phyloP scores from a whole-genome alignment of 1,140 invertebrate species.

The Sinonovacula constricta region DNA sequence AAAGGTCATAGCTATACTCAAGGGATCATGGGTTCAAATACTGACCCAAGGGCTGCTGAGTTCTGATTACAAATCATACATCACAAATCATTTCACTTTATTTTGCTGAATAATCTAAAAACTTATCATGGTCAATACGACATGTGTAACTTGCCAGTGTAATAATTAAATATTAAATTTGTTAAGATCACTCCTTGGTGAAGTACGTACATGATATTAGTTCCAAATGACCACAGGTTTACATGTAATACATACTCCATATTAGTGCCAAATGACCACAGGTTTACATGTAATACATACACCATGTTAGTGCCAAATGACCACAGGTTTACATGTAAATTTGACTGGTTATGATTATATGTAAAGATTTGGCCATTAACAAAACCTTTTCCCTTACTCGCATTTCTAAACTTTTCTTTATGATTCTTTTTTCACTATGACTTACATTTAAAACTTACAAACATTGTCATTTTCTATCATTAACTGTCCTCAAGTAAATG shows the following conservation, averaged over 20 bases:
- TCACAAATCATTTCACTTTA: background rate
- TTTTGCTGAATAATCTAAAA: background rate
- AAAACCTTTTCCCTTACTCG: background rate
- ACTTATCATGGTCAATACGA: background rate
- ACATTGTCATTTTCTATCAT: background rate
- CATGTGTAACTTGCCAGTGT: background rate
- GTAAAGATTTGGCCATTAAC: background rate
- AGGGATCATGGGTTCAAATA: no score
- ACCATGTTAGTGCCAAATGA: no score
- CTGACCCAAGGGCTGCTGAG: background rate
- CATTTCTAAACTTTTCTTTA: background rate
- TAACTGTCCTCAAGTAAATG: background rate
- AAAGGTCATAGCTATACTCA: no score
- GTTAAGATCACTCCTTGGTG: no score
- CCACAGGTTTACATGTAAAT: no score
- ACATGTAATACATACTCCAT: no score
- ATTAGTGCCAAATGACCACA: no score
- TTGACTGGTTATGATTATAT: background rate
- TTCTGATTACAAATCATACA: background rate
- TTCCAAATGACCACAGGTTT: no score
- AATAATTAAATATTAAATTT: no score
- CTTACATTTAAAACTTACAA: background rate
- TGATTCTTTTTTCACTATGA: background rate
- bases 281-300: no score
- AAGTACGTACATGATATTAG: no score